Evolutionary conservation across 2,113 vertebrate genomes (phyloP).

Genomic region (Scortum barcoo): DNA sequence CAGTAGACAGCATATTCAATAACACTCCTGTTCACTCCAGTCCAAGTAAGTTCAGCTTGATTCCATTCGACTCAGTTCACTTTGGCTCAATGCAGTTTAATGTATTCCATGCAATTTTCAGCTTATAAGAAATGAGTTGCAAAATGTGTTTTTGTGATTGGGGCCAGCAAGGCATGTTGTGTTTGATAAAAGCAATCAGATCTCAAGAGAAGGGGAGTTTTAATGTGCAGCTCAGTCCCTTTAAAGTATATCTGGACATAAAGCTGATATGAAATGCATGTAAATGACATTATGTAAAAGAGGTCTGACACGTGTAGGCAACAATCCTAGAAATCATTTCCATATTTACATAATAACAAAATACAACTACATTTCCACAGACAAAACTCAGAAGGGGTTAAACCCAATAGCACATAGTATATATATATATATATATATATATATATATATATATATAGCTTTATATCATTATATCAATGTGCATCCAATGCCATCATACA

Average conservation of each 20-base stretch:
- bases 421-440: too few relatives aligned
- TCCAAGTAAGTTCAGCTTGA: background rate
- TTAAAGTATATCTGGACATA: constrained; percentile 1
- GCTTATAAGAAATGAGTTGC: background rate
- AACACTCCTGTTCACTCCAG: background rate
- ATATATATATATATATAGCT: too few relatives aligned
- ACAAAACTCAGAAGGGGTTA: background rate
- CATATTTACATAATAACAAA: constrained; percentile 43
- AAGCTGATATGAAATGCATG: background rate
- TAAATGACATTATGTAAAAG: constrained; percentile 6
- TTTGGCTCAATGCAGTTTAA: background rate
- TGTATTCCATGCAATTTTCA: background rate
- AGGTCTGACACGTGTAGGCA: background rate
- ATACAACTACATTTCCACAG: background rate
- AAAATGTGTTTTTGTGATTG: constrained; percentile 2
- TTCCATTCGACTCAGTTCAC: constrained; percentile 14
- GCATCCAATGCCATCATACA: background rate
- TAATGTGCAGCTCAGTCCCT: background rate
- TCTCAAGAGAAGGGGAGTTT: background rate
- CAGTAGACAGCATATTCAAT: constrained; percentile 32
- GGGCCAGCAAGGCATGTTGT: background rate
- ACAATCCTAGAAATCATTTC: background rate
- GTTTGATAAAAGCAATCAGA: constrained; percentile 15
- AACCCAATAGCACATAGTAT: background rate
- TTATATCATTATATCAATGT: background rate